A percentile compares a stretch with the other conserved stretches of the same genome.
Conservation (phyloP, 2,113 vertebrate species). For the Callorhinus ursinus region DNA sequence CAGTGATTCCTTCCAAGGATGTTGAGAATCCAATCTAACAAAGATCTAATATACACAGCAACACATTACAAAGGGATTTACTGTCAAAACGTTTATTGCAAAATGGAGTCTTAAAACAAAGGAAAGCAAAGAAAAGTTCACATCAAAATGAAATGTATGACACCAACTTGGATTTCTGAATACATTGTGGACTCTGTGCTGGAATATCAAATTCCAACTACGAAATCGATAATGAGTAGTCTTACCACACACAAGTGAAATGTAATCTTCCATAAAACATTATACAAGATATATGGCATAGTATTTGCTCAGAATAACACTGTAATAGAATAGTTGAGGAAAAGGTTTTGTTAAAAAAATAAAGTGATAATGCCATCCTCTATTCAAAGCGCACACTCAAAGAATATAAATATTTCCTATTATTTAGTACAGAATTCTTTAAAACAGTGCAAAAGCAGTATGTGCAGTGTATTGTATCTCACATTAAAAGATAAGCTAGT, state of each 20-base stretch:
- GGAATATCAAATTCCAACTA: slow-evolving; percentile 85
- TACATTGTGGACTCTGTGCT: slow-evolving; percentile 81
- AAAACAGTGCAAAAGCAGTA: slow-evolving; percentile 84
- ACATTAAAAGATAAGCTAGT: slow-evolving; percentile 81
- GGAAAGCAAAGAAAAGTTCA: slow-evolving; percentile 86
- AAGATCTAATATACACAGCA: slow-evolving; percentile 81
- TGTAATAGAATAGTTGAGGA: slow-evolving; percentile 75
- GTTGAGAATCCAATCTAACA: slow-evolving; percentile 45
- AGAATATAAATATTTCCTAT: slow-evolving; percentile 84
- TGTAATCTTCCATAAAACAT: slow-evolving; percentile 85
- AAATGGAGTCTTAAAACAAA: slow-evolving; percentile 89
- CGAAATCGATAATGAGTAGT: slow-evolving; percentile 78
- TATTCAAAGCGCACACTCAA: slow-evolving; percentile 84
- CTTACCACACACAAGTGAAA: slow-evolving; percentile 84
- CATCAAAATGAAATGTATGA: slow-evolving; percentile 87
- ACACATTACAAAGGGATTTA: slow-evolving; percentile 86
- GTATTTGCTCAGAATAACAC: slow-evolving; percentile 80
- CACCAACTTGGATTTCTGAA: slow-evolving; percentile 83
- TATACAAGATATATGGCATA: slow-evolving; percentile 83
- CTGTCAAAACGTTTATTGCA: slow-evolving; percentile 93
- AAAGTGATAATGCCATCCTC: slow-evolving; percentile 82
- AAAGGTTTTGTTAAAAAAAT: slow-evolving; percentile 74
- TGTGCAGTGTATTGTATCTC: slow-evolving; percentile 82
- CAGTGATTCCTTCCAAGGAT: slow-evolving; percentile 55
- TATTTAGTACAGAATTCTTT: slow-evolving; percentile 84